phyloP scores from a whole-genome alignment of 1,140 invertebrate genomes.

The Sarcophaga bullata region DNA sequence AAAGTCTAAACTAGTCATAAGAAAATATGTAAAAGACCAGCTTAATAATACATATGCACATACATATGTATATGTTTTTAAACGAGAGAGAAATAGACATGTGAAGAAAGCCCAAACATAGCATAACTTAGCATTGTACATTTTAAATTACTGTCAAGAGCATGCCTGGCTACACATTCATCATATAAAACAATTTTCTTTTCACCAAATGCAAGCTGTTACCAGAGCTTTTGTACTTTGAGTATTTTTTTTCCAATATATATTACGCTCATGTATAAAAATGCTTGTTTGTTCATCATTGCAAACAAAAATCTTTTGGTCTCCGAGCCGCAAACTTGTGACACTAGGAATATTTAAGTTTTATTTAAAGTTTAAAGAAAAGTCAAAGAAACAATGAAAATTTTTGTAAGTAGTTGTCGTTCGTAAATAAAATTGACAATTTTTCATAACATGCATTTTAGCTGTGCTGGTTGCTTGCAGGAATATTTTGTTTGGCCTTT shows the following conservation, averaged over 20 bases:
- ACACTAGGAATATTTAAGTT: background rate
- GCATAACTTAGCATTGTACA: background rate
- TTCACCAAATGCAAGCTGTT: background rate
- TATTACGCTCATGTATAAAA: background rate
- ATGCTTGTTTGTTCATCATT: background rate
- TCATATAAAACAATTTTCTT: background rate
- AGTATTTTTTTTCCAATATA: background rate
- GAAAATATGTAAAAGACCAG: too few species aligned
- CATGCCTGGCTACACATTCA: background rate
- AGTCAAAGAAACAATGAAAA: conserved; percentile 18
- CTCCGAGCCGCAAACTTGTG: conserved; percentile 11
- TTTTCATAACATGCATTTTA: background rate
- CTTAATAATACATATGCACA: too few species aligned
- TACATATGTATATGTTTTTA: too few species aligned
- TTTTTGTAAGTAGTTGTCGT: background rate
- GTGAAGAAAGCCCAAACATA: background rate
- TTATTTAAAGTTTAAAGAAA: background rate
- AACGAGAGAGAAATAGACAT: background rate
- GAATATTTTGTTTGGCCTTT: background rate
- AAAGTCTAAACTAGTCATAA: too few species aligned
- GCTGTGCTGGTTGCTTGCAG: background rate
- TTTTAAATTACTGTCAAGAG: background rate
- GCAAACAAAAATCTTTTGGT: conserved; percentile 6
- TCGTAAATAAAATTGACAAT: background rate
- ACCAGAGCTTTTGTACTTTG: background rate